Evolutionary conservation across 2,113 vertebrate genomes (phyloP).

Genomic region (Xyliphius kryptos): DNA sequence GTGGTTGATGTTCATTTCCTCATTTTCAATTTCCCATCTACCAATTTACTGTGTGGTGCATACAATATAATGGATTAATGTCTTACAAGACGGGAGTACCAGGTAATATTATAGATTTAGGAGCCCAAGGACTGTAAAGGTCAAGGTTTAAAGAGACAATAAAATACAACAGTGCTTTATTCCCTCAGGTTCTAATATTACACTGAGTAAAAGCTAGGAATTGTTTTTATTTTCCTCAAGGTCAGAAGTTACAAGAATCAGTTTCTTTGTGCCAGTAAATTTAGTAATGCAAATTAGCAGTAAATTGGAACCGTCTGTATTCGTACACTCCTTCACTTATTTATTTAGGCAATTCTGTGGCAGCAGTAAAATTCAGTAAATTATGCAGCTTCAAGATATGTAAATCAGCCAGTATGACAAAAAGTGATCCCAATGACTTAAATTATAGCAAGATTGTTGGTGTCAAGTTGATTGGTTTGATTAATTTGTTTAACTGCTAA

Average conservation of each 20-base stretch:
- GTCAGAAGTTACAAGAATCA: background rate
- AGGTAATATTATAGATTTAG: slow-evolving; percentile 15
- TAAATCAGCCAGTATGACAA: too few relatives aligned
- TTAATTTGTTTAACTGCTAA: too few relatives aligned
- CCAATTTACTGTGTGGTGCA: background rate
- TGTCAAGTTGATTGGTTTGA: too few relatives aligned
- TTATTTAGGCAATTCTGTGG: too few relatives aligned
- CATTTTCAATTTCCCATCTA: background rate
- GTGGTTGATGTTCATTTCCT: background rate
- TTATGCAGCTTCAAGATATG: too few relatives aligned
- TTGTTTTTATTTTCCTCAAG: background rate
- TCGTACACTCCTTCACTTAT: too few relatives aligned
- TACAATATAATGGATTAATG: background rate
- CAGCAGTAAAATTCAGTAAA: too few relatives aligned
- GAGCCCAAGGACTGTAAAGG: slow-evolving; percentile 13
- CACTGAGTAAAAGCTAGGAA: background rate
- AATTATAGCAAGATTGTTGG: too few relatives aligned
- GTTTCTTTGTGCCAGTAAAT: too few relatives aligned
- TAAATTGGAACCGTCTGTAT: too few relatives aligned
- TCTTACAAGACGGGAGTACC: background rate
- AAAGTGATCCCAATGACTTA: too few relatives aligned
- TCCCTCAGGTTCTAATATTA: background rate
- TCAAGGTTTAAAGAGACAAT: slow-evolving; percentile 24
- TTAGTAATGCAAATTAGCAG: too few relatives aligned
- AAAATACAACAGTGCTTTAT: slow-evolving; percentile 2